A percentile compares a stretch with the other conserved stretches of the same genome.
phyloP scores from a whole-genome alignment of 2,888 invertebrate species.

The Andrena bucephala region DNA sequence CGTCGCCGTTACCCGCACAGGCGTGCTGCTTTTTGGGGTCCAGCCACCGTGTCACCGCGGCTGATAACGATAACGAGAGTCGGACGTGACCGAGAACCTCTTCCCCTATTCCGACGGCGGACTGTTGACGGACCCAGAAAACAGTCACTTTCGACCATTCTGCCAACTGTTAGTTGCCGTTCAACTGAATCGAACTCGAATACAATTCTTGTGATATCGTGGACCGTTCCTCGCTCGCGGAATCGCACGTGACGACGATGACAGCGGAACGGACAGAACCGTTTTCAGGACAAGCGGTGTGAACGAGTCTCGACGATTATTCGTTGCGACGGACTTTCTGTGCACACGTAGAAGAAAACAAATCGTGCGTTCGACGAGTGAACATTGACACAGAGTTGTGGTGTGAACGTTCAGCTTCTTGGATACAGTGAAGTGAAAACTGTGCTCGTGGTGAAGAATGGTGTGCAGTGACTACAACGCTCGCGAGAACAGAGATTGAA shows the following conservation, averaged over 20 bases:
- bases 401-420: conserved; percentile 25
- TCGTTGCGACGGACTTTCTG: not conserved
- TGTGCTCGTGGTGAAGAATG: conserved; percentile 17
- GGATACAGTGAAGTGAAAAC: conserved; percentile 64
- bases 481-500: not conserved
- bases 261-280: not conserved
- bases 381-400: not conserved
- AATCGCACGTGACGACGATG: not conserved
- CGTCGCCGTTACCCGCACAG: conserved; percentile 72
- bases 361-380: not conserved
- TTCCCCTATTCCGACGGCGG: not conserved
- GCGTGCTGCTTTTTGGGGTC: conserved; percentile 64
- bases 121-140: not conserved
- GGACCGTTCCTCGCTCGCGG: not conserved
- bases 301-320: not conserved
- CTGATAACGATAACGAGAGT: conserved; percentile 69
- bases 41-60: conserved; percentile 66
- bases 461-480: conserved; percentile 20
- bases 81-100: conserved; percentile 58
- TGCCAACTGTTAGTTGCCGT: not conserved
- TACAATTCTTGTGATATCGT: not conserved
- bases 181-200: not conserved
- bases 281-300: not conserved
- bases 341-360: not conserved
- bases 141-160: not conserved